Evolutionary conservation across 53 echinoderm and acorn worm genomes (phyloP).

Genomic region (Patiria pectinifera): DNA sequence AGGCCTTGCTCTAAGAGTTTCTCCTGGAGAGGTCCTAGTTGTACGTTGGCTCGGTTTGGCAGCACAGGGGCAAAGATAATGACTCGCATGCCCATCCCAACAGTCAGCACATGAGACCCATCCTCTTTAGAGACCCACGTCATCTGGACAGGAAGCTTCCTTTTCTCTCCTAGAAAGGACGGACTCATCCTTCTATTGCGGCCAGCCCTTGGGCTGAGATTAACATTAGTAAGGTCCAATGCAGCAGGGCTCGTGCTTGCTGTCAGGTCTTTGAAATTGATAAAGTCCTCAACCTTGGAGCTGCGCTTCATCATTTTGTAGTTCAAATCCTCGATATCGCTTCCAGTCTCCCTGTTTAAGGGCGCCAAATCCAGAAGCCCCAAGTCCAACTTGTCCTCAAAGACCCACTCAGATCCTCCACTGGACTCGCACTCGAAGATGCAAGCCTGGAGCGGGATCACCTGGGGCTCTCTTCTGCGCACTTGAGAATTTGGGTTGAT

Average conservation of each 20-base stretch:
- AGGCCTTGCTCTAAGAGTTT: conserved; percentile 63
- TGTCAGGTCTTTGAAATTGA: conserved; percentile 62
- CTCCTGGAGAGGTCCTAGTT: conserved; percentile 62
- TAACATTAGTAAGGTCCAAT: conserved; percentile 59
- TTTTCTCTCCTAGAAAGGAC: conserved; percentile 21
- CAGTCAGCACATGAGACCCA: conserved; percentile 91
- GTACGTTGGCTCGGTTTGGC: conserved; percentile 60
- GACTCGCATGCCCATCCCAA: conserved; percentile 88
- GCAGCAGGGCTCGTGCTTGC: conserved; percentile 27
- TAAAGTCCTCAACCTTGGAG: conserved; percentile 94
- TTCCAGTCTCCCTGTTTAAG: conserved; percentile 62
- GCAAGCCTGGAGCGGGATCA: conserved; percentile 72
- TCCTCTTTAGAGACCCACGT: conserved; percentile 98
- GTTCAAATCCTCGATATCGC: conserved; percentile 77
- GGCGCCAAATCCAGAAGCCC: conserved; percentile 78
- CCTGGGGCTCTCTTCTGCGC: conserved; percentile 9
- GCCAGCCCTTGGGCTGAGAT: conserved; percentile 34
- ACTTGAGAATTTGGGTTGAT: conserved; percentile 9
- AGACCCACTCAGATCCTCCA: conserved; percentile 95
- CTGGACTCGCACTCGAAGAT: conserved; percentile 98
- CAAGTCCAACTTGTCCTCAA: conserved; percentile 88
- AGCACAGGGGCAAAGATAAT: conserved; percentile 83
- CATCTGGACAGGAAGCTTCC: conserved; percentile 81
- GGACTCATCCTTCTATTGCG: conserved; percentile 33
- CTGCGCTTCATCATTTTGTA: conserved; percentile 98